Conservation (phyloP, 2,797 vertebrate species). For the Melanotaenia boesemani region DNA sequence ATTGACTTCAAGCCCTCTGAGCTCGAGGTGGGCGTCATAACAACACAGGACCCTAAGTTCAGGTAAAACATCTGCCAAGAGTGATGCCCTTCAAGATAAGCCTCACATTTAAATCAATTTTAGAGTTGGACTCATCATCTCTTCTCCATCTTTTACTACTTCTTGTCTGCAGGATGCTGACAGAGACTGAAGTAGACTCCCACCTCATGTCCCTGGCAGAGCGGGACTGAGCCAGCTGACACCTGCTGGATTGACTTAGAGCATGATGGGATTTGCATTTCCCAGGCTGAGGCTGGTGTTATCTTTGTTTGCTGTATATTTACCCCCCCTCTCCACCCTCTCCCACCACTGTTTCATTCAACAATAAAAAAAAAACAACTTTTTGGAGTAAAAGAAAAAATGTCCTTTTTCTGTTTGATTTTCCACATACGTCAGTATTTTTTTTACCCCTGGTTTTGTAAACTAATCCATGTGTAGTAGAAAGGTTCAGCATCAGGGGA, state of each 20-base stretch:
- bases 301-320: slow-evolving; percentile 86
- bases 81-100: not conserved
- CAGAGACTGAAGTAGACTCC: slow-evolving; percentile 92
- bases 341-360: slow-evolving; percentile 78
- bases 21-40: slow-evolving; percentile 94
- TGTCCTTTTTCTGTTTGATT: not conserved
- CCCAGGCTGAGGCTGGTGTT: slow-evolving; percentile 68
- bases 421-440: too few relatives aligned
- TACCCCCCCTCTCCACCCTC: slow-evolving; percentile 37
- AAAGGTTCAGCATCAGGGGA: slow-evolving; percentile 44
- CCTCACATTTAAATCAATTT: too few relatives aligned
- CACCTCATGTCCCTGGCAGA: slow-evolving; percentile 95
- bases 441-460: not conserved
- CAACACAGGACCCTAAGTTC: slow-evolving; percentile 93
- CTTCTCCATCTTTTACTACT: not conserved
- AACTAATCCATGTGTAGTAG: not conserved
- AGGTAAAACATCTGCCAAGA: slow-evolving; percentile 79
- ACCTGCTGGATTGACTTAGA: slow-evolving; percentile 77
- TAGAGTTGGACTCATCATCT: too few relatives aligned
- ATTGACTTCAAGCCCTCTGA: slow-evolving; percentile 98
- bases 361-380: slow-evolving; percentile 68
- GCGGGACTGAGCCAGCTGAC: slow-evolving; percentile 87
- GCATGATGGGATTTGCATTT: slow-evolving; percentile 75
- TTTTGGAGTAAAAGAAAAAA: slow-evolving; percentile 79
- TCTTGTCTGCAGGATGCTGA: slow-evolving; percentile 89